phyloP scores from a whole-genome alignment of 2,113 vertebrate genomes.

The Rhagologus leucostigma region DNA sequence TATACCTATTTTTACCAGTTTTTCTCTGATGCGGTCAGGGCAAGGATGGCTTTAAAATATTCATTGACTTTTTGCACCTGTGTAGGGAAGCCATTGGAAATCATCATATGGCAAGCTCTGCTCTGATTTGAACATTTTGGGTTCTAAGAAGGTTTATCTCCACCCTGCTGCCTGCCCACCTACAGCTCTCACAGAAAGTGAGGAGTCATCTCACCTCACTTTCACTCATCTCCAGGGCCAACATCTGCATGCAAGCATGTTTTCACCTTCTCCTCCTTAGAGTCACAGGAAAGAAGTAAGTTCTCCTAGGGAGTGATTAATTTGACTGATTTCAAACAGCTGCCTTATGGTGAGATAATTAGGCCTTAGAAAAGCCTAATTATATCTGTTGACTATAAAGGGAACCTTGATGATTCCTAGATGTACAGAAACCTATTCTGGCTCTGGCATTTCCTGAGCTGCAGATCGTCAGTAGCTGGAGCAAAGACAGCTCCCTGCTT shows the following conservation, averaged over 20 bases:
- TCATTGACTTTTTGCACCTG: background rate
- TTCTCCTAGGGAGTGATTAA: slow-evolving; percentile 20
- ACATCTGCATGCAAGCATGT: background rate
- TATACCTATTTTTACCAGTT: background rate
- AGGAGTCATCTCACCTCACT: background rate
- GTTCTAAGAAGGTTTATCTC: background rate
- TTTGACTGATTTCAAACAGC: slow-evolving; percentile 24
- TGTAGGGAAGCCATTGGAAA: background rate
- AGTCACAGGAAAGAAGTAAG: background rate
- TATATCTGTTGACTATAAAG: slow-evolving; percentile 33
- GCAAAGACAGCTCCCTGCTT: background rate
- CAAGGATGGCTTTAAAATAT: background rate
- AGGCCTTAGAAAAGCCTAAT: slow-evolving; percentile 20
- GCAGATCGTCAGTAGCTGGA: background rate
- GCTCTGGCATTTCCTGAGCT: background rate
- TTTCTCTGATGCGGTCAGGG: background rate
- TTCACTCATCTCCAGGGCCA: background rate
- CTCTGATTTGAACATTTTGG: background rate
- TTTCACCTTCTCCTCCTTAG: background rate
- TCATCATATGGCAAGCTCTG: background rate
- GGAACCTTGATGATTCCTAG: background rate
- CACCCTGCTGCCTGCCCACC: background rate
- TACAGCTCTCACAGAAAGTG: background rate
- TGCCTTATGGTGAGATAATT: slow-evolving; percentile 40
- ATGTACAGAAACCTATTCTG: background rate